Evolutionary conservation across 2,797 vertebrate species (phyloP), one percentile per base, ranked within the genome.

Genomic region (Cyprinodon diabolis): DNA sequence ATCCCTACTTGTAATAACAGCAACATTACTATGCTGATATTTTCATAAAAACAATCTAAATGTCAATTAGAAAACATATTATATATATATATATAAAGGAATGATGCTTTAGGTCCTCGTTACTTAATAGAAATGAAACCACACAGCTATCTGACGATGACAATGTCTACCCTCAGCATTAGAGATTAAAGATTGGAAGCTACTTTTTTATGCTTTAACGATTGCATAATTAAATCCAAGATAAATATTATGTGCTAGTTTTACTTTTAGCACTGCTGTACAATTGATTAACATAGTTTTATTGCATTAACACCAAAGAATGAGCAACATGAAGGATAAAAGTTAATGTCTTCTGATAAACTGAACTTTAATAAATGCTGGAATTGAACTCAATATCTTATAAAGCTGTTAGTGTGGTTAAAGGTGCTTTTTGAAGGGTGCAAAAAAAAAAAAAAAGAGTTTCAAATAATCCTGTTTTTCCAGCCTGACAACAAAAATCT

Each of bases 401-500:
- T 56, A 11, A 56, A 10, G 9, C n/a, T 56, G 10, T 21, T 65
- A 23, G 21, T 45, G 21, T 45, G 12, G 10, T 65, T 65, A n/a
- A 13, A 45, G n/a, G 13, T 37, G 58, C 58, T 62, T 62, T 58
- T 40, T 62, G 58, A 62, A 37, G 21, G 1, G 1, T 45, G 23
- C 52, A 73, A 68, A 25, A 75, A 60, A 71, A 70, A 75, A 62
- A 62, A 9, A 48, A 10, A 48, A 55, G 19, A 58, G 37, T 77
- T 58, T 54, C 68, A 4, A 81, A 25, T 57, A 21, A 72, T 40
- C 62, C 65, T 66, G n/a, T 75, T 67, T 69, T 21, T 10, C 45
- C 55, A 30, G 2, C 65, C 58, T 60, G 47, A 84, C 68, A 81
- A 69, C 63, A 67, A 55, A 65, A 81, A 65, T 8, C 73, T 17